Evolutionary conservation across 2,797 vertebrate genomes (phyloP).

Genomic region (Sparus aurata): DNA sequence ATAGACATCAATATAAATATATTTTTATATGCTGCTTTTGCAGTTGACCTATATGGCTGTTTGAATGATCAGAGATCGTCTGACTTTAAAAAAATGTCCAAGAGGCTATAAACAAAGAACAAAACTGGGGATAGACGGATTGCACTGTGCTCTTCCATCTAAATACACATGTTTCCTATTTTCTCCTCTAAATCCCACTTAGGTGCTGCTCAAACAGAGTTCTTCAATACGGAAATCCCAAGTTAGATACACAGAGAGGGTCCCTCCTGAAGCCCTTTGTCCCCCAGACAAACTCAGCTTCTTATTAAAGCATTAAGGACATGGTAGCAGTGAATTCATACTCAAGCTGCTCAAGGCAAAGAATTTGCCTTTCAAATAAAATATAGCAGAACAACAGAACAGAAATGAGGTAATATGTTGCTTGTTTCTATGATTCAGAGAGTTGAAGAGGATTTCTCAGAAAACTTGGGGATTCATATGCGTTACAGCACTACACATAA

Average conservation of each 20-base stretch:
- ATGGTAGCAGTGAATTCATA: conserved; percentile 72
- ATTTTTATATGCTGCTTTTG: no score
- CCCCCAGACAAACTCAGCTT: conserved; percentile 78
- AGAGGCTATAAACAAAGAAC: conserved; percentile 4
- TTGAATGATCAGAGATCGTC: not conserved
- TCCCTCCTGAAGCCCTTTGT: conserved; percentile 70
- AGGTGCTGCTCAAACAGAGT: conserved; percentile 62
- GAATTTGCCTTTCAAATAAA: conserved; percentile 29
- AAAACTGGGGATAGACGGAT: conserved; percentile 8
- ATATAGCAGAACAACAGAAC: not conserved
- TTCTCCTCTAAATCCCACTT: conserved; percentile 76
- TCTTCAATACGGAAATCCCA: conserved; percentile 81
- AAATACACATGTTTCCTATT: conserved; percentile 85
- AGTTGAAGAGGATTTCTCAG: not conserved
- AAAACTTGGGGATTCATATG: not conserved
- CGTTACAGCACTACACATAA: not conserved
- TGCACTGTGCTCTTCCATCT: conserved; percentile 67
- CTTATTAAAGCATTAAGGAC: conserved; percentile 85
- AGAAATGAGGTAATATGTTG: not conserved
- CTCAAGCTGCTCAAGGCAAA: not conserved
- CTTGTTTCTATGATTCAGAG: not conserved
- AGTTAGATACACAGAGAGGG: conserved; percentile 84
- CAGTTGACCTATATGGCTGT: no score
- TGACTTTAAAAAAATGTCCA: not conserved
- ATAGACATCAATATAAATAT: no score